phyloP scores from a whole-genome alignment of 2,113 vertebrate species.

The Eublepharis macularius region DNA sequence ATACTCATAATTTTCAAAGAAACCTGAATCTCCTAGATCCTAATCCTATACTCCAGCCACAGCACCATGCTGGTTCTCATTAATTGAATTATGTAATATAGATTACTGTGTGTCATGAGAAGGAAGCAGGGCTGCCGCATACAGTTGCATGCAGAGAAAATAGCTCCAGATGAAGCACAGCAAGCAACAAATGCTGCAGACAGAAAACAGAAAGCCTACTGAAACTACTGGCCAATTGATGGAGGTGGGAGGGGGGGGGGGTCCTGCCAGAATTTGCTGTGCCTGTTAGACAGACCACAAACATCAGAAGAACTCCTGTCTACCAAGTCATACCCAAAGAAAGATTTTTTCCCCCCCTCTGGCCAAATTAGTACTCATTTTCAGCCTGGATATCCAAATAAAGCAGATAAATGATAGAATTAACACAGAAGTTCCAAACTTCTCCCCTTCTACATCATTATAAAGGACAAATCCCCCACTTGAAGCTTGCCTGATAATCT shows the following conservation, averaged over 20 bases:
- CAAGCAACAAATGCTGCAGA: not conserved
- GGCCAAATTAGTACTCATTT: no score
- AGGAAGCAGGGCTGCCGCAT: no score
- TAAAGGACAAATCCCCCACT: not conserved
- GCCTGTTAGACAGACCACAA: not conserved
- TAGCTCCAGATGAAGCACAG: not conserved
- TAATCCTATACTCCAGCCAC: no score
- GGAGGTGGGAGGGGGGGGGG: no score
- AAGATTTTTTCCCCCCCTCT: not conserved
- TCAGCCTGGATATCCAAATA: no score
- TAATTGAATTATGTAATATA: no score
- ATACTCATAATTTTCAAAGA: no score
- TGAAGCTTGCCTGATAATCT: not conserved
- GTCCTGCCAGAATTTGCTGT: no score
- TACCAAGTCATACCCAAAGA: not conserved
- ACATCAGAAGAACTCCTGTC: not conserved
- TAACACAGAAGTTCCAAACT: not conserved
- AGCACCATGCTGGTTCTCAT: no score
- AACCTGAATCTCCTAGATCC: no score
- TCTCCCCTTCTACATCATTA: not conserved
- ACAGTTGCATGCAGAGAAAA: not conserved
- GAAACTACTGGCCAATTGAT: not conserved
- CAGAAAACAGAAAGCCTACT: not conserved
- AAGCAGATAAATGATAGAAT: not conserved
- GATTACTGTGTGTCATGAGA: no score